Evolutionary conservation across 1,140 invertebrate species (phyloP), one percentile per base, ranked within the genome.

Genomic region (Coelopa frigida): DNA sequence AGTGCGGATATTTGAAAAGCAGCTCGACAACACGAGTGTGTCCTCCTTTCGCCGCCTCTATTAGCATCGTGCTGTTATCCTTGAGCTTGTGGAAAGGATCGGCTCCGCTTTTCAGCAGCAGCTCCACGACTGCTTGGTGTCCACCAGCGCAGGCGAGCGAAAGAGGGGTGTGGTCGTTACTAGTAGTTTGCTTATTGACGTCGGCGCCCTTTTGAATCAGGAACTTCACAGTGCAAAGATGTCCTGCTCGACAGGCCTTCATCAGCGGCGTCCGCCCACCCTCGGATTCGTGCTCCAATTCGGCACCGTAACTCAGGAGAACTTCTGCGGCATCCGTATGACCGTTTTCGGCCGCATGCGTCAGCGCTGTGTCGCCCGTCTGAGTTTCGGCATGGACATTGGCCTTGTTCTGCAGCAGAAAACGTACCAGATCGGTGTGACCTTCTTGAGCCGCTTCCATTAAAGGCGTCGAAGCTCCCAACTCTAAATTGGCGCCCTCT

Each of bases 401-500:
- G n/a, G 93, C 89, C 51, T 80, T 79, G 48, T 83, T 79, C 61
- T 87, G 83, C 36, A 95, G 69, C 31, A 95, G 74, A 69, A 90
- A 93, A 52, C 83, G 80, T 18, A 98, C 94, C 37, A 98, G 77
- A 58, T 97, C 92, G 12, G 95, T 72, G 68, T 98, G 94, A 10
- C 94, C 94, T 72, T 98, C 94, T 72, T 98, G 95, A 1, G 93
- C 85, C 17, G 95, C 94, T 73, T 99, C 95, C 93, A 98, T 98
- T 1, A 99, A 74, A 0, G 96, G 95, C 11, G 95, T 98, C 29
- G 92, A 96, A 14, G 93, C 94, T 10, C 95, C 95, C 4, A 96
- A 72, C 66, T 98, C 94, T 21, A 95, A 84, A 72, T 98, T 91
- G 7, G 94, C 94, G 29, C 94, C 94, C 23, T 91, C 87, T 68